Evolutionary conservation across 1,140 invertebrate species (phyloP), one percentile per base, ranked within the genome.

Genomic region (Ceratitis capitata): DNA sequence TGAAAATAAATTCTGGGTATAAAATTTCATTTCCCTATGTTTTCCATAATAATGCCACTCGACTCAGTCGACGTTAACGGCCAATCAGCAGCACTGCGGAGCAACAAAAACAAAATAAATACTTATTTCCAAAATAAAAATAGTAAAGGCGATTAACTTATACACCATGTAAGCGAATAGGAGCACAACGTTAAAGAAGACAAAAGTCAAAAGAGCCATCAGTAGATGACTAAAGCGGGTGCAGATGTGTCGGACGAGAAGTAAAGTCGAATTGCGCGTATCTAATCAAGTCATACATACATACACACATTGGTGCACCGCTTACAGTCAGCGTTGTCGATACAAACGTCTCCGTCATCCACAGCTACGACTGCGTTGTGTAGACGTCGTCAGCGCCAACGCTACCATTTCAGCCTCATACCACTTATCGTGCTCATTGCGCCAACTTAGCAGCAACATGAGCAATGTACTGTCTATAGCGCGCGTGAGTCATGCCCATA

Each of bases 401-500:
- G 39, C 69, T 45, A 42, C 69, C 16, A 45, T 39, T 45, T 78
- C 39, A 78, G 10, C 69, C 39, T 78, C 69, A 78, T 78, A 78
- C 69, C 69, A 78, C 14, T 42, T 78, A 78, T 78, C 32, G 64
- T 35, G 35, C 16, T 42, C 64, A 74, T 74, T 32, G 69, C 16
- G 39, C 69, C 69, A 78, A 78, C 39, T 78, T 45, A 45, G 1
- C 69, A 19, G 39, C 69, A 69, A 35, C 61, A 69, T 69, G 61
- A 69, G n/a, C 69, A 45, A 19, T 47, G 69, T 45, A 45, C 29
- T 47, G 69, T 45, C 19, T 45, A 78, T 45, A 39, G 39, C 69
- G 42, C 56, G 56, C n/a, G 69, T 78, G 69, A 78, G 69, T 78
- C 69, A 78, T 78, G 69, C 3, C 39, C 69, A 78, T 78, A 45